A percentile compares a stretch with the other conserved stretches of the same genome.
Conservation (phyloP, 2,797 vertebrate genomes). For the Australoheros facetus region DNA sequence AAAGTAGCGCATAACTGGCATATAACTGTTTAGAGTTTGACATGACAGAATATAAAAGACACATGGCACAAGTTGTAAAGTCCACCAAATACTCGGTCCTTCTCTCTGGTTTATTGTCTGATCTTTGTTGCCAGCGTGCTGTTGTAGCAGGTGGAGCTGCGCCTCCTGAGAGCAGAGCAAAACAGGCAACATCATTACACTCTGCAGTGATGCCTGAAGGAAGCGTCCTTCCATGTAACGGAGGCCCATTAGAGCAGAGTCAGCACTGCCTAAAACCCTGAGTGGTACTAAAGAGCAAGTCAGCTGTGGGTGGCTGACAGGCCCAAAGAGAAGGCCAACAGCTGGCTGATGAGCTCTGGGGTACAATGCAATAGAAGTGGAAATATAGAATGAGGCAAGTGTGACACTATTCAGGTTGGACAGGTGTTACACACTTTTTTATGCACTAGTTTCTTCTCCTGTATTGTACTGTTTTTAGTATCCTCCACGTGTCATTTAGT, state of each 20-base stretch:
- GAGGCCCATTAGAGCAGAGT: slow-evolving; percentile 61
- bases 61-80: not conserved
- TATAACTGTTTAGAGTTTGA: not conserved
- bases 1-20: not conserved
- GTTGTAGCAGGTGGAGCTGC: slow-evolving; percentile 2
- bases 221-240: slow-evolving; percentile 50
- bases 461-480: not conserved
- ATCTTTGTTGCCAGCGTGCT: not conserved
- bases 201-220: slow-evolving; percentile 57
- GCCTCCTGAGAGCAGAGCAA: slow-evolving; percentile 26
- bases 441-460: not conserved
- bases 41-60: not conserved
- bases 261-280: slow-evolving; percentile 46
- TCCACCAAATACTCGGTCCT: not conserved
- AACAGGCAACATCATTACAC: slow-evolving; percentile 41
- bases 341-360: slow-evolving; percentile 56
- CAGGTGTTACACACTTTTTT: slow-evolving; percentile 11
- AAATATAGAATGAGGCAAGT: slow-evolving; percentile 13
- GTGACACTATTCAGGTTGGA: not conserved
- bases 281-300: slow-evolving; percentile 61
- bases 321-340: slow-evolving; percentile 57
- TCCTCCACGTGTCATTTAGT: not conserved
- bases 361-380: slow-evolving; percentile 1
- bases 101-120: not conserved
- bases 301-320: slow-evolving; percentile 69